Base-by-base conservation (phyloP, 2,797 vertebrate genomes). In the Distichodus sexfasciatus region DNA sequence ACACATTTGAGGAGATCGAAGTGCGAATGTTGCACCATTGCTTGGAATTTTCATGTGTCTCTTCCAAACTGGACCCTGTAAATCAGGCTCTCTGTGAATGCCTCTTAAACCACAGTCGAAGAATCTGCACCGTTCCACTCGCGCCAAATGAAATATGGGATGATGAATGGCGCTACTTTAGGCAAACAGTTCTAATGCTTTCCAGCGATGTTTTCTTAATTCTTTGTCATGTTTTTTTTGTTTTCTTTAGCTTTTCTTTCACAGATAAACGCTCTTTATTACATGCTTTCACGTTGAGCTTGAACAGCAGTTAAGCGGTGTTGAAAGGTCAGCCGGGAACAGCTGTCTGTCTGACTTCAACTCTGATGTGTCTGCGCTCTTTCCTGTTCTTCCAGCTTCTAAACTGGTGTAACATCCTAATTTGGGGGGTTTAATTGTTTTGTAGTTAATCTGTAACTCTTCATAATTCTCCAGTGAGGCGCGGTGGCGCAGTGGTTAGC, bases 31-130 rank as follows among this genome's bases (percentile, higher is more conserved):
- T 26, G 35, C 23, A 58, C 55, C 21, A 24, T n/a, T 40, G 12
- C 6, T 38, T 38, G 33, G 54, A 59, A 60, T 66, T 31, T 35
- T n/a, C 26, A 23, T 29, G 41, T 17, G 9, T 47, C n/a, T 14
- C 11, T 35, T 53, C 43, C 73, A 64, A 36, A 17, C 6, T 41
- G 10, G 3, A 4, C 21, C 24, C 43, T n/a, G 28, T 76, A 64
- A 69, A 44, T 57, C 41, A 62, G 14, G 4, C 33, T 38, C 47
- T 62, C 31, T 43, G 60, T 73, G 23, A 62, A 70, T 74, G 50
- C 61, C 26, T 31, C 6, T 66, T 15, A 44, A 41, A 55, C 26
- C 24, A 44, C 17, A 33, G 14, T 7, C 31, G 21, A 58, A 35
- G 24, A 40, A 63, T 44, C 36, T 29, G 48, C 40, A 40, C 55